Evolutionary conservation across 2,113 vertebrate species (phyloP).

Genomic region (Chiloscyllium plagiosum): DNA sequence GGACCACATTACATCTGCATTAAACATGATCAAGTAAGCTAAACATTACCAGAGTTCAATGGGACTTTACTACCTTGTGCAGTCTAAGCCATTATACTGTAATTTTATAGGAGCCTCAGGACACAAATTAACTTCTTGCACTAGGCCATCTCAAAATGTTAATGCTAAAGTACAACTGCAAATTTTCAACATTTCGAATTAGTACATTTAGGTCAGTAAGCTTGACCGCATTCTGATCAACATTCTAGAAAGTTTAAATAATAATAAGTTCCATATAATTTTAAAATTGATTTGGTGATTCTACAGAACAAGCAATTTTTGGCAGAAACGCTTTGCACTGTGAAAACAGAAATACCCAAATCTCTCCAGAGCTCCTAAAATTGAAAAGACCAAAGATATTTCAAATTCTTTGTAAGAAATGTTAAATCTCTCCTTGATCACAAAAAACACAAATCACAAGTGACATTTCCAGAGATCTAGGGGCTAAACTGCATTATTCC

Average conservation of each 20-base stretch:
- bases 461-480: neutral
- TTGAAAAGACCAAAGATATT: neutral
- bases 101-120: neutral
- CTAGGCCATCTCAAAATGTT: neutral
- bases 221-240: neutral
- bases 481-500: neutral
- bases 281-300: neutral
- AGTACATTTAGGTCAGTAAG: neutral
- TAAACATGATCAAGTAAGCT: neutral
- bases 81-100: neutral
- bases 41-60: neutral
- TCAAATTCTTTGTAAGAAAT: neutral
- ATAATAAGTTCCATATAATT: neutral
- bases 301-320: neutral
- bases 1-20: neutral
- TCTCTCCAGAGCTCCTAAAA: neutral
- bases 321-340: neutral
- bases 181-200: neutral
- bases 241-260: neutral
- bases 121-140: neutral
- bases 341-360: neutral
- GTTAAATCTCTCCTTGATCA: neutral
- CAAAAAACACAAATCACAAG: neutral
- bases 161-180: neutral
- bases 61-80: neutral